Conservation (phyloP, 2,113 vertebrate species). For the Otocyon megalotis region DNA sequence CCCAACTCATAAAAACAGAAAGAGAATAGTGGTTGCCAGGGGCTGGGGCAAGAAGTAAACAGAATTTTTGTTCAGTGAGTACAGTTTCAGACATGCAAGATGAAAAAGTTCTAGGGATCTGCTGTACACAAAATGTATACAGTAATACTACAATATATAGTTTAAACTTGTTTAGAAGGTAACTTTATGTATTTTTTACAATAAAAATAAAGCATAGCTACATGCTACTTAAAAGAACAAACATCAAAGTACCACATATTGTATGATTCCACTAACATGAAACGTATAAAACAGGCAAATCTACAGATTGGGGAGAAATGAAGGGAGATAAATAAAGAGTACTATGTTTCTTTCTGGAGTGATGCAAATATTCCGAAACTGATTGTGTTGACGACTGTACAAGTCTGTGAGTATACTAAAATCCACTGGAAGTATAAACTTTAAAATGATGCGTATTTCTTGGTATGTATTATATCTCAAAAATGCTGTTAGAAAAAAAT, state of each 20-base stretch:
- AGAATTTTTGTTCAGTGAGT: background rate
- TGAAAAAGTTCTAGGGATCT: background rate
- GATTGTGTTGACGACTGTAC: background rate
- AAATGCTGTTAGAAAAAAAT: slow-evolving; percentile 11
- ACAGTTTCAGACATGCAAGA: background rate
- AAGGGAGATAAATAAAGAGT: background rate
- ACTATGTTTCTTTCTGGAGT: background rate
- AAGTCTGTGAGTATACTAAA: slow-evolving; percentile 40
- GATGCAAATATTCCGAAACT: slow-evolving; percentile 25
- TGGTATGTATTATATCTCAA: background rate
- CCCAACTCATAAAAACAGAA: background rate
- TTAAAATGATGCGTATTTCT: background rate
- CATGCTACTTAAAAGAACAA: background rate
- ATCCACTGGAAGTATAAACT: background rate
- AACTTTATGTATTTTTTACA: background rate
- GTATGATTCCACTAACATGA: slow-evolving; percentile 12
- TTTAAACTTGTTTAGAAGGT: background rate
- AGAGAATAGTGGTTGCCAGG: background rate
- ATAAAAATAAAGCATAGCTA: background rate
- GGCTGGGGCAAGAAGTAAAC: background rate
- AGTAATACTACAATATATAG: background rate
- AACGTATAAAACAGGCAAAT: slow-evolving; percentile 19
- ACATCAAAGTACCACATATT: background rate
- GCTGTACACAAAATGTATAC: background rate
- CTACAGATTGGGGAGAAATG: background rate